Conservation (phyloP, 1,140 invertebrate species). For the Nomia melanderi region DNA sequence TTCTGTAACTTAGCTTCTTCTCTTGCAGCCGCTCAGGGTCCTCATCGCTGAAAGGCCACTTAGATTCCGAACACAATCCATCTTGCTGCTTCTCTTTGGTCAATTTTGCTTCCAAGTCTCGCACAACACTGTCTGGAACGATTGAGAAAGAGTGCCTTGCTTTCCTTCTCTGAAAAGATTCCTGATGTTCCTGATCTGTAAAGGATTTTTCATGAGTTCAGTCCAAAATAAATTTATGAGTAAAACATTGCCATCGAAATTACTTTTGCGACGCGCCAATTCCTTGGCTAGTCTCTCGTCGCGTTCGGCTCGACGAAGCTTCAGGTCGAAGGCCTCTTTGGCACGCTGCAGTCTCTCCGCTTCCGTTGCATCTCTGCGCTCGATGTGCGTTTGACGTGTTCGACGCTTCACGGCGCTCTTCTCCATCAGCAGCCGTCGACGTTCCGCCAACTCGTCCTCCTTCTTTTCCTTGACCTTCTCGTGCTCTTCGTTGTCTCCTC, state of each 20-base stretch:
- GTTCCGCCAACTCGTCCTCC: neutral
- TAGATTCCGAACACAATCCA: neutral
- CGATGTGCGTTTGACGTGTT: slow-evolving; percentile 8
- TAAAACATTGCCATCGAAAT: no score
- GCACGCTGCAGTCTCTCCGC: neutral
- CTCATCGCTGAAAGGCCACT: neutral
- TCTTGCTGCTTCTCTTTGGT: neutral
- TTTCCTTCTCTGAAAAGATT: neutral
- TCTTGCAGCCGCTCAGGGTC: neutral
- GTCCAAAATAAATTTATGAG: neutral
- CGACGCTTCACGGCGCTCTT: slow-evolving; percentile 21
- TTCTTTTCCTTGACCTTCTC: slow-evolving; percentile 8
- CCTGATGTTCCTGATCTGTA: slow-evolving; percentile 31
- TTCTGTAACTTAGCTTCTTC: slow-evolving; percentile 25
- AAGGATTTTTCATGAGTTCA: neutral
- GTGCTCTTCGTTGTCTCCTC: neutral
- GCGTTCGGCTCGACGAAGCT: slow-evolving; percentile 16
- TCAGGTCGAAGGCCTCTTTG: slow-evolving; percentile 1
- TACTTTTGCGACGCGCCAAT: slow-evolving; percentile 47
- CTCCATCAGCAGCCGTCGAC: neutral
- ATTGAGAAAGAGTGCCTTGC: neutral
- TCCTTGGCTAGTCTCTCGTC: slow-evolving; percentile 35
- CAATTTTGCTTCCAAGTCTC: neutral
- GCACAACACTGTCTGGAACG: neutral
- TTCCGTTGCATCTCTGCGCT: slow-evolving; percentile 24